Percentiles rank a stretch among this genome's conserved stretches.
Evolutionary conservation across 2,113 vertebrate species (phyloP).

Genomic region (Myxocyprinus asiaticus): DNA sequence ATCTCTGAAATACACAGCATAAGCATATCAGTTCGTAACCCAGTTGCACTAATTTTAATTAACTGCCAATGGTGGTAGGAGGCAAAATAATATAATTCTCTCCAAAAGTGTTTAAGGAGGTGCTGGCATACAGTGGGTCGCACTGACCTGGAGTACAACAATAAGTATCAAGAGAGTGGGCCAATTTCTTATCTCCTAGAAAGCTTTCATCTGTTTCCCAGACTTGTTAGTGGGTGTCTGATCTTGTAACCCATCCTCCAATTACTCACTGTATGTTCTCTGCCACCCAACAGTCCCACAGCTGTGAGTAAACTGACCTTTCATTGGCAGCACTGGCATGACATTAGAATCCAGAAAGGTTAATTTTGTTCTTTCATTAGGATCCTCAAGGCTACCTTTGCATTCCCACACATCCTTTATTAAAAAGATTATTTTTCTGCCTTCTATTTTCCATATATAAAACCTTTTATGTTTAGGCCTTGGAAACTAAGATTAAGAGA

Average conservation of each 20-base stretch:
- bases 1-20: too few species aligned
- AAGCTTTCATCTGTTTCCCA: slow-evolving; percentile 36
- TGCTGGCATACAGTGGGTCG: not conserved
- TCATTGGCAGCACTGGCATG: not conserved
- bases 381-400: not conserved
- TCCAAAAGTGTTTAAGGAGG: not conserved
- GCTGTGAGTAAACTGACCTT: not conserved
- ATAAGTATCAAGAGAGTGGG: not conserved
- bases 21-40: too few species aligned
- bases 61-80: too few species aligned
- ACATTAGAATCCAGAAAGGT: slow-evolving; percentile 9
- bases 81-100: not conserved
- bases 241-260: slow-evolving; percentile 12
- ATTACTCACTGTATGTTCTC: not conserved
- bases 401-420: not conserved
- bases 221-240: not conserved
- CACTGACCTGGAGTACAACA: slow-evolving; percentile 1
- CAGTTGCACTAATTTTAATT: too few species aligned
- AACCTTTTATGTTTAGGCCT: too few species aligned
- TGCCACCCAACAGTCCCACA: not conserved
- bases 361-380: not conserved
- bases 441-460: too few species aligned
- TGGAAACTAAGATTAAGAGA: too few species aligned
- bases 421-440: not conserved
- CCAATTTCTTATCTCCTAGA: slow-evolving; percentile 18